Evolutionary conservation across 2,113 vertebrate species (phyloP), one percentile per base, ranked within the genome.

Genomic region (Heteronetta atricapilla): DNA sequence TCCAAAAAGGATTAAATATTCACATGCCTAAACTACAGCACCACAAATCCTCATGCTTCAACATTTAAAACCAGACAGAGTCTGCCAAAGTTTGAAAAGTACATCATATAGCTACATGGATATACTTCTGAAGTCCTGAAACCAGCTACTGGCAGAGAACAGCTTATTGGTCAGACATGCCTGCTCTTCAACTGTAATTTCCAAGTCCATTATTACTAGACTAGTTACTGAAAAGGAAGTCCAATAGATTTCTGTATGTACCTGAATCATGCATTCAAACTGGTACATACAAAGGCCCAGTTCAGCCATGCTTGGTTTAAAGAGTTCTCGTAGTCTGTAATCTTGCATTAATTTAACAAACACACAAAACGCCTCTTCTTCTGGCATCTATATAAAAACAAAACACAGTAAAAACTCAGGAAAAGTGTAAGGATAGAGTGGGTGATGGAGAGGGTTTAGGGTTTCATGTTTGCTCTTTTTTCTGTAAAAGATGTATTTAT

Each of bases 271-370:
- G 95, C 93, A 98, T 97, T 99, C 99, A 98, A 99, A 99, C 97
- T 99, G 99, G 97, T 99, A 99, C 99, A 99, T 99, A 98, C 99
- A 99, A 91, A 99, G 99, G 48, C 99, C 99, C 97, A 99, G 97
- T 93, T 99, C 99, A 59, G 99, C 99, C 99, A 99, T 99, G 88
- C 98, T 99, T 89, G 99, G 99, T 95, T 99, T 99, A 96, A 99
- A 99, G 94, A 99, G 99, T 97, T 99, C 99, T 90, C 99, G 98
- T 75, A 99, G 98, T 92, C 99, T 98, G 97, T 99, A 99, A 93
- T 99, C 99, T 96, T 99, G 99, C 99, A 99, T 99, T 98, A 99
- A 96, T 97, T 99, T 99, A 93, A 99, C 99, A 98, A 99, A 99
- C 70, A 99, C 99, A 96, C 99, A 99, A 97, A 99, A 99, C 16